Evolutionary conservation across 2,113 vertebrate species (phyloP).

Genomic region (Laterallus jamaicensis): DNA sequence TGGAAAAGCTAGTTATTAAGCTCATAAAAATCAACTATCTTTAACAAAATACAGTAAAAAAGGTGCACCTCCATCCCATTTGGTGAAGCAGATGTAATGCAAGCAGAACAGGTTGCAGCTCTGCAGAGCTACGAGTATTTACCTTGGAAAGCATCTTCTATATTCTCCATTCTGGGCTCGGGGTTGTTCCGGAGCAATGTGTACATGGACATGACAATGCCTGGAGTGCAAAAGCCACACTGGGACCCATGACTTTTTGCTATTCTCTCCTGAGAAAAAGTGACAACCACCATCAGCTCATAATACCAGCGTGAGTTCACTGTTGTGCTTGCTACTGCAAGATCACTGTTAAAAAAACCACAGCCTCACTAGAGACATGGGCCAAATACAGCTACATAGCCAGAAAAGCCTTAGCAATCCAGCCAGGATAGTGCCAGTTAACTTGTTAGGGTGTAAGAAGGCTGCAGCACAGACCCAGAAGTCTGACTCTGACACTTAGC

Average conservation of each 20-base stretch:
- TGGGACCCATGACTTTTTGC: conserved; percentile 92
- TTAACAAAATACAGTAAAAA: not conserved
- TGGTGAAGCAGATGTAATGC: not conserved
- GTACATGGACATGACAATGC: conserved; percentile 98
- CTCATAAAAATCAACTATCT: not conserved
- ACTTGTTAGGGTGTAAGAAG: not conserved
- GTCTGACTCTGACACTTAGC: not conserved
- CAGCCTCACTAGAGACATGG: not conserved
- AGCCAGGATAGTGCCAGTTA: not conserved
- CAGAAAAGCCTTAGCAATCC: not conserved
- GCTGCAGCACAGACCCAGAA: not conserved
- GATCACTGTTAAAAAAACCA: not conserved
- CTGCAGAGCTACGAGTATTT: not conserved
- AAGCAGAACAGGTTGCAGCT: not conserved
- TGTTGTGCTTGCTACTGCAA: not conserved
- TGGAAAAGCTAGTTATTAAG: not conserved
- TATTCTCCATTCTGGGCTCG: conserved; percentile 79
- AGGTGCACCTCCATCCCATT: not conserved
- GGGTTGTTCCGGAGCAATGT: conserved; percentile 86
- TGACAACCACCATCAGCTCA: not conserved
- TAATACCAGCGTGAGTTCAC: not conserved
- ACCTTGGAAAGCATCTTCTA: conserved; percentile 95
- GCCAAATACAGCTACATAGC: not conserved
- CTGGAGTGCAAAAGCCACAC: conserved; percentile 96
- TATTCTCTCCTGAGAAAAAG: conserved; percentile 85